phyloP scores from a whole-genome alignment of 2,797 vertebrate species.

The Myotis planiceps region DNA sequence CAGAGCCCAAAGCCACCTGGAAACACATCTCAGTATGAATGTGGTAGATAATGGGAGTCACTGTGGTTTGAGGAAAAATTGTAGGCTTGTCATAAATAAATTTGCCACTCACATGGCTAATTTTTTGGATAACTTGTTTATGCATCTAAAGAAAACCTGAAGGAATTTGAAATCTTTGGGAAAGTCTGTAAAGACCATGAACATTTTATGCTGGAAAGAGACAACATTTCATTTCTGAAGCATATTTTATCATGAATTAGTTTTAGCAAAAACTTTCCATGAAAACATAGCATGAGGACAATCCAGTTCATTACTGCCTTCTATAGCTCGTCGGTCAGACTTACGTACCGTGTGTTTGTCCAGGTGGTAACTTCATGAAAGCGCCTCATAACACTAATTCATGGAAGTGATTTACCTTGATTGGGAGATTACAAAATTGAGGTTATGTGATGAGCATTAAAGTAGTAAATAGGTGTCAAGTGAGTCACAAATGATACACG shows the following conservation, averaged over 20 bases:
- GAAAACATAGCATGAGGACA: not conserved
- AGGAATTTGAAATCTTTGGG: conserved; percentile 14
- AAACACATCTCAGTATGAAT: not conserved
- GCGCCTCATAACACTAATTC: not conserved
- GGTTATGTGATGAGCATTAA: not conserved
- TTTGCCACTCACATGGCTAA: not conserved
- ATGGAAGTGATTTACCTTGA: not conserved
- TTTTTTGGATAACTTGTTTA: not conserved
- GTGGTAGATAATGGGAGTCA: not conserved
- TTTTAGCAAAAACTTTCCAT: not conserved
- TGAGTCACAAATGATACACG: conserved; percentile 29
- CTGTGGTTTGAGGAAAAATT: not conserved
- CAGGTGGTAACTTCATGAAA: conserved; percentile 1
- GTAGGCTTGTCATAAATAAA: not conserved
- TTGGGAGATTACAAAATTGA: conserved; percentile 48
- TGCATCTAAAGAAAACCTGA: not conserved
- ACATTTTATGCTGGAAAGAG: not conserved
- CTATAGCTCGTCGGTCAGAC: not conserved
- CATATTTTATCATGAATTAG: not conserved
- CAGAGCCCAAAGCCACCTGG: not conserved
- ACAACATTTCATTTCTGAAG: conserved; percentile 26
- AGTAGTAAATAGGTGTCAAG: not conserved
- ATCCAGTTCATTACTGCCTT: not conserved
- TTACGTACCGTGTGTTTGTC: not conserved
- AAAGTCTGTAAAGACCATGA: not conserved